Evolutionary conservation across 2,797 vertebrate species (phyloP).

Genomic region (Syngnathus rostellatus): DNA sequence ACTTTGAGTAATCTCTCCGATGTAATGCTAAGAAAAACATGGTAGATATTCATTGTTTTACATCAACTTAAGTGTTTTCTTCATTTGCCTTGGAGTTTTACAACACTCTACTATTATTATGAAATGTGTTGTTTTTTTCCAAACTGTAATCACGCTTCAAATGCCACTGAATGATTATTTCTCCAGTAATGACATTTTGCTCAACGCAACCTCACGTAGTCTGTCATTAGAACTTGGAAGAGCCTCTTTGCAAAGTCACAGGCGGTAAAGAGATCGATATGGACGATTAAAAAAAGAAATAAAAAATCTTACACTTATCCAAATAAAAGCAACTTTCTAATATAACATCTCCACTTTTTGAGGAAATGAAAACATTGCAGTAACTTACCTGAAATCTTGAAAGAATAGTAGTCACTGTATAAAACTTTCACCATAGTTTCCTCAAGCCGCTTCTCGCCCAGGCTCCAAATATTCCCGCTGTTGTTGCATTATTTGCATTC

Average conservation of each 20-base stretch:
- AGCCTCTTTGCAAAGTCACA: background rate
- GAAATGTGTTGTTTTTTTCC: background rate
- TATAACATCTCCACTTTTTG: too few species aligned
- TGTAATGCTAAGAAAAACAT: background rate
- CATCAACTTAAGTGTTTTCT: background rate
- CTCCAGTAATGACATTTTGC: conserved; percentile 1
- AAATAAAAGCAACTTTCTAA: too few species aligned
- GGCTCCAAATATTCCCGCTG: background rate
- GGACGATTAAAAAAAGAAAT: background rate
- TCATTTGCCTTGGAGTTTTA: background rate
- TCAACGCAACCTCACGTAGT: background rate
- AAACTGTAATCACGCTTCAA: conserved; percentile 1
- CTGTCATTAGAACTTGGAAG: background rate
- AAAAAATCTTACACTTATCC: too few species aligned
- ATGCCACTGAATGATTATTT: conserved; percentile 4
- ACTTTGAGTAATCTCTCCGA: background rate
- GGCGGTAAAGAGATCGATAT: background rate
- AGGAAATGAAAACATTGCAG: too few species aligned
- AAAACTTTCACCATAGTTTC: background rate
- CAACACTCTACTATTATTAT: background rate
- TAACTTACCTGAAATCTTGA: too few species aligned
- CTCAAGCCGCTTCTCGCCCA: background rate
- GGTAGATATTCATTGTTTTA: background rate
- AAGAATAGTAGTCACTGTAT: too few species aligned
- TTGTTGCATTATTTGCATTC: conserved; percentile 3